These are phyloP conservation scores for Ctenopoma kingsleyae DNA, from an alignment of 2,797 vertebrate genomes.

Conservation along the genomic window DNA sequence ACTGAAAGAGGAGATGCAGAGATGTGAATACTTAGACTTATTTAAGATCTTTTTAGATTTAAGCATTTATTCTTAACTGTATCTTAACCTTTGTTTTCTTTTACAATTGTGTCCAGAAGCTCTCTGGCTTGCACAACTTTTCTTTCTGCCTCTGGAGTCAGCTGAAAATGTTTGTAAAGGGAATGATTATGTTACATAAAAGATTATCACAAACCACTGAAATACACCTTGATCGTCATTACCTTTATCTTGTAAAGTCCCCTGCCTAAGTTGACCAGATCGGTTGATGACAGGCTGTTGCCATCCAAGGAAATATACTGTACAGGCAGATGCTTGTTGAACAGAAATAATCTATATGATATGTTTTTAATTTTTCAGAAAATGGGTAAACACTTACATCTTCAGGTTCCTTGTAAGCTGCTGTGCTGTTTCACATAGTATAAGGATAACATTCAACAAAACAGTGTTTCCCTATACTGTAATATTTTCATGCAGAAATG, in stretches of 20 bases:
- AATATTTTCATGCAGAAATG: constrained; percentile 2
- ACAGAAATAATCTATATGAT: background rate
- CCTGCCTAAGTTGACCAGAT: constrained; percentile 92
- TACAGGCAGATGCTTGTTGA: constrained; percentile 50
- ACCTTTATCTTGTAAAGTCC: constrained; percentile 97
- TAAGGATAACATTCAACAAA: constrained; percentile 53
- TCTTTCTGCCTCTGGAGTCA: constrained; percentile 88
- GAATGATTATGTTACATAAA: constrained; percentile 36
- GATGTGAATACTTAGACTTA: background rate
- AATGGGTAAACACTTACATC: constrained; percentile 80
- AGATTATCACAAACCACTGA: constrained; percentile 33
- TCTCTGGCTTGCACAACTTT: constrained; percentile 91
- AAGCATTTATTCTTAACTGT: background rate
- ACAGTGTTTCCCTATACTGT: background rate
- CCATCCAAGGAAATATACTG: constrained; percentile 93
- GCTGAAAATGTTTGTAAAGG: constrained; percentile 77
- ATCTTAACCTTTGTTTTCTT: constrained; percentile 90
- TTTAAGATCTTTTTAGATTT: background rate
- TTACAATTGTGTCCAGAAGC: constrained; percentile 94
- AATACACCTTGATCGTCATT: constrained; percentile 54
- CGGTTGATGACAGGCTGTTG: constrained; percentile 90
- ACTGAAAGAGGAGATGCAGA: constrained; percentile 80
- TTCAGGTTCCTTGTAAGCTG: constrained; percentile 91
- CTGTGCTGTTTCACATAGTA: constrained; percentile 85
- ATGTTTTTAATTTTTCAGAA: background rate